Evolutionary conservation across 37 sponge, comb jelly and placozoan species (phyloP), one percentile per base, ranked within the genome.

Genomic region (Dysidea cf. avara): DNA sequence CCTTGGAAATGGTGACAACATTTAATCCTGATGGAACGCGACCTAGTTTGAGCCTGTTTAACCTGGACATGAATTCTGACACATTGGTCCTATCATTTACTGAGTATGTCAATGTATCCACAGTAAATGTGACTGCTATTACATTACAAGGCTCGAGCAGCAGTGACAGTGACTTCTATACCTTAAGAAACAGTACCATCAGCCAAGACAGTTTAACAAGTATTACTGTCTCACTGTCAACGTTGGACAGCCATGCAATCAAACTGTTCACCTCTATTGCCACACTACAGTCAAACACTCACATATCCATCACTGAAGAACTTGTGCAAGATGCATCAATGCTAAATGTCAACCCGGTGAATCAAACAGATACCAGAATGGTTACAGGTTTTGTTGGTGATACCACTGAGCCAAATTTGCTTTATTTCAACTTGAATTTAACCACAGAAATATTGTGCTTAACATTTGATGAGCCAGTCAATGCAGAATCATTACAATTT

Each of bases 391-490:
- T 77, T 24, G 68, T 40, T 5, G 34, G 9, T n/a, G 96, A 95
- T 52, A 48, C 25, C 0, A 84, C 79, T 35, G 61, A 62, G 13
- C 96, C 96, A 24, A 16, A 40, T 2, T 71, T 95, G 1, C 37
- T 69, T 13, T 3, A 14, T 4, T 95, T 91, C 63, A 63, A 52
- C 46, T 64, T 95, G 37, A 87, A 95, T 56, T 80, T 95, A 22
- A 85, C 82, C 12, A 69, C 87, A 14, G 92, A 87, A 49, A 49
- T 78, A 24, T 73, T 95, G 14, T 76, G 51, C 13, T 56, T 95
- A 35, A 95, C 88, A 22, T 95, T 90, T 74, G 91, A 90, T 58
- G 95, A 94, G 69, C 83, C 90, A 0, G 91, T 94, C 18, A 52
- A 83, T 52, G 64, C 83, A 12, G 29, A 56, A 14, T 72, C 82